Conservation (phyloP, 35 echinoderm and acorn worm genomes). For the Diadema setosum region DNA sequence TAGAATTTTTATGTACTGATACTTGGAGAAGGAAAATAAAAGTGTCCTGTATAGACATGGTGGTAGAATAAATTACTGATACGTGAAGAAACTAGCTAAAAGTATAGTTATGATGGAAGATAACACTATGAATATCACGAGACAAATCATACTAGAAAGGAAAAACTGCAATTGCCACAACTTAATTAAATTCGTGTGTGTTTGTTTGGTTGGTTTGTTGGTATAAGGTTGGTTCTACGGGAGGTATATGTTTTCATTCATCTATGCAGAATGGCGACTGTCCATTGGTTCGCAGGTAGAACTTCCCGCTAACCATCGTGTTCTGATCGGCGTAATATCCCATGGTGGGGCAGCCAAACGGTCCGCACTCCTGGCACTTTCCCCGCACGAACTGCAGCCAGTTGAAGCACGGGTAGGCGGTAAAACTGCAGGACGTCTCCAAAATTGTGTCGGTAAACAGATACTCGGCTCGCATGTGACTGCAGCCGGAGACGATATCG, state of each 20-base stretch:
- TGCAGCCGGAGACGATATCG: background rate
- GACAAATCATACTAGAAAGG: too few species aligned
- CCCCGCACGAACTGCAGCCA: constrained; percentile 40
- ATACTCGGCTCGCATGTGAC: constrained; percentile 1
- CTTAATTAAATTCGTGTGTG: too few species aligned
- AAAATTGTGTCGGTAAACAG: constrained; percentile 37
- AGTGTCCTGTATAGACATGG: too few species aligned
- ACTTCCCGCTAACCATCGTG: background rate
- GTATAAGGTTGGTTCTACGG: too few species aligned
- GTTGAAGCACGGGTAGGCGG: constrained; percentile 35
- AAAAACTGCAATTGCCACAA: too few species aligned
- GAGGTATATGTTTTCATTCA: background rate
- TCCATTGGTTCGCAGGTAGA: constrained; percentile 28
- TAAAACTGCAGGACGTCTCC: background rate
- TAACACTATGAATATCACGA: too few species aligned
- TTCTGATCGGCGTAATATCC: constrained; percentile 20
- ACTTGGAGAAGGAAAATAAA: too few species aligned
- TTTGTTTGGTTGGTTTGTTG: too few species aligned
- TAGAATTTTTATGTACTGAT: too few species aligned
- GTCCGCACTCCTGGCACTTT: background rate
- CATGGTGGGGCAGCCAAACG: constrained; percentile 39
- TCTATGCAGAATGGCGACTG: constrained; percentile 41
- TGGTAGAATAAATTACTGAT: too few species aligned
- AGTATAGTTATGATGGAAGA: too few species aligned
- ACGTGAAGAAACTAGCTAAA: too few species aligned